Evolutionary conservation across 2,888 invertebrate genomes (phyloP).

Genomic region (Nomada fabriciana): DNA sequence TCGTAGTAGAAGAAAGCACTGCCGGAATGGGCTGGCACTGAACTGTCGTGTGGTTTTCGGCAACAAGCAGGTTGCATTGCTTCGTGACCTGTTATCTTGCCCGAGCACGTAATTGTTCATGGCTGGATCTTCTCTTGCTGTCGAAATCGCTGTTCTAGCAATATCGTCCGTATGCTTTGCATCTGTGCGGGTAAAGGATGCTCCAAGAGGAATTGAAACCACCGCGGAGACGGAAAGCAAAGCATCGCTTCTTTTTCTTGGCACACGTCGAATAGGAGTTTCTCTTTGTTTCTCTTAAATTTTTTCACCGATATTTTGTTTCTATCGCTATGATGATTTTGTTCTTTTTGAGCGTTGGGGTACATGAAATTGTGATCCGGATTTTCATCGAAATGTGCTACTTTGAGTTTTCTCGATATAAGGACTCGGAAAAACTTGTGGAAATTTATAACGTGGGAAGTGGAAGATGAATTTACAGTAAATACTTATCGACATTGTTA

Average conservation of each 20-base stretch:
- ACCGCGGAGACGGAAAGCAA: too few species aligned
- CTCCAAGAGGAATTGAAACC: neutral
- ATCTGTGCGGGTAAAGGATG: too few species aligned
- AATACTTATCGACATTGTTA: too few species aligned
- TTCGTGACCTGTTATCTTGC: slow-evolving; percentile 44
- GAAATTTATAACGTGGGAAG: neutral
- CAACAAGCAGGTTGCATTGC: slow-evolving; percentile 31
- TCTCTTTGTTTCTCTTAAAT: too few species aligned
- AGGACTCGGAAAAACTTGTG: too few species aligned
- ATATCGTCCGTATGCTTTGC: neutral
- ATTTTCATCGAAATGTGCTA: too few species aligned
- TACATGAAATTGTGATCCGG: too few species aligned
- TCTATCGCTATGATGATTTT: neutral
- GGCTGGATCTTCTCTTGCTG: slow-evolving; percentile 33
- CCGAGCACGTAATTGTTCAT: slow-evolving; percentile 41
- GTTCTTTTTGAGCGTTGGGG: neutral
- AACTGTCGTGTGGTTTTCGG: slow-evolving; percentile 27
- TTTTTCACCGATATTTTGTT: too few species aligned
- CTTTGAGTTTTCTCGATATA: too few species aligned
- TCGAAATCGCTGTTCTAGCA: slow-evolving; percentile 35
- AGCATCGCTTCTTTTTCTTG: too few species aligned
- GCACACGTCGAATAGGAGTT: too few species aligned
- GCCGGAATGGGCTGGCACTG: neutral
- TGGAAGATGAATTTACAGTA: neutral
- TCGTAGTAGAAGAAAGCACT: neutral